These are phyloP conservation scores for Lathronympha strigana DNA, from an alignment of 2,888 invertebrate genomes.

Conservation along the genomic window DNA sequence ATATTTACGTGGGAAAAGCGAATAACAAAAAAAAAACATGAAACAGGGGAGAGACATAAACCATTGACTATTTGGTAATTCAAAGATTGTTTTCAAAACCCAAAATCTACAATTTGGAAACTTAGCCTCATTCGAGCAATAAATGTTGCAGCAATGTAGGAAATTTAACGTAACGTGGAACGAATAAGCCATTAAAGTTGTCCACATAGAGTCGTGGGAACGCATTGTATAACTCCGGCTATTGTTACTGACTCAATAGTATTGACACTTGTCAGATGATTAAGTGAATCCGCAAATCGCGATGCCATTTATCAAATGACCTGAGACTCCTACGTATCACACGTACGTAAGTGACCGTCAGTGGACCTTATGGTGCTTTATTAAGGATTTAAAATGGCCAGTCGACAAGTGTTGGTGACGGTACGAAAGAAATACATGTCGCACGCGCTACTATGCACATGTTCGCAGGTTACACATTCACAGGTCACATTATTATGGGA, in stretches of 20 bases:
- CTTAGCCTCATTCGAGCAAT: conserved; percentile 26
- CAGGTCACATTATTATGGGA: conserved; percentile 11
- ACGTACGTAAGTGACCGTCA: too few species aligned
- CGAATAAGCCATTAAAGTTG: conserved; percentile 38
- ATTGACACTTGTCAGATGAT: conserved; percentile 26
- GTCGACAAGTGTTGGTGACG: too few species aligned
- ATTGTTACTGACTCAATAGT: conserved; percentile 30
- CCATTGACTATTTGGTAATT: background rate
- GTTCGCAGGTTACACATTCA: conserved; percentile 9
- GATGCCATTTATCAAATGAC: conserved; percentile 27
- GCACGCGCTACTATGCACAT: conserved; percentile 6
- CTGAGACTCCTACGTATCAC: conserved; percentile 2
- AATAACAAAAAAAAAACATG: too few species aligned
- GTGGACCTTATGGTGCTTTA: too few species aligned
- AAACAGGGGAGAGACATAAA: too few species aligned
- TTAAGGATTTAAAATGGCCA: too few species aligned
- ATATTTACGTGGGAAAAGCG: too few species aligned
- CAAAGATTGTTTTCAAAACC: background rate
- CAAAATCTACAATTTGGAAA: conserved; percentile 12
- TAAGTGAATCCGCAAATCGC: conserved; percentile 26
- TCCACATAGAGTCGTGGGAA: conserved; percentile 37
- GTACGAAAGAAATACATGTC: background rate
- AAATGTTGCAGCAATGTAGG: conserved; percentile 21
- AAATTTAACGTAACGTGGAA: conserved; percentile 37
- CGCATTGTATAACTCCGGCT: conserved; percentile 34